These are phyloP conservation scores for Psephotus haematonotus DNA, from an alignment of 2,113 vertebrate genomes.

Conservation along the genomic window DNA sequence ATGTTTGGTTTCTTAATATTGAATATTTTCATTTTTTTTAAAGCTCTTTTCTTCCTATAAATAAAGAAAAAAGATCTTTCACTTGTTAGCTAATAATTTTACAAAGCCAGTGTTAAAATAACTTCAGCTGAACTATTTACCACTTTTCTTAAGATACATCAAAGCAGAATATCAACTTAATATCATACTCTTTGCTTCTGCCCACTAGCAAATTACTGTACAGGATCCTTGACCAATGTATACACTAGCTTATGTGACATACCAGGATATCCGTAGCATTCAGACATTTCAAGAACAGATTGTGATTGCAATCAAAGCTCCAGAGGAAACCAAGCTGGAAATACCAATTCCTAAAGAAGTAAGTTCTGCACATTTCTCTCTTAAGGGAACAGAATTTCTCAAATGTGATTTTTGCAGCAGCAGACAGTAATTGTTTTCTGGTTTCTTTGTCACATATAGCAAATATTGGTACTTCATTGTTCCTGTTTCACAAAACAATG, in stretches of 20 bases:
- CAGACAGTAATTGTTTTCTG: neutral
- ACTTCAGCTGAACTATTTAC: neutral
- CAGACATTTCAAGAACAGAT: constrained; percentile 86
- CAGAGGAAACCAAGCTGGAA: constrained; percentile 89
- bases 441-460: neutral
- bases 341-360: constrained; percentile 87
- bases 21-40: neutral
- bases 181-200: neutral
- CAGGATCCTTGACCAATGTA: constrained; percentile 71
- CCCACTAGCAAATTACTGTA: neutral
- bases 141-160: neutral
- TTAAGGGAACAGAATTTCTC: neutral
- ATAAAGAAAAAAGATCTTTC: neutral
- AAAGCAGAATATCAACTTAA: neutral
- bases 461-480: neutral
- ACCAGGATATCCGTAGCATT: constrained; percentile 84
- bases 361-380: neutral
- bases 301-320: constrained; percentile 88
- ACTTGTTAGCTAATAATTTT: neutral
- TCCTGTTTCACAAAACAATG: neutral
- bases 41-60: neutral
- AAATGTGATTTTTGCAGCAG: neutral
- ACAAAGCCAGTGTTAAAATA: neutral
- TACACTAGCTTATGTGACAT: constrained; percentile 89
- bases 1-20: neutral